A percentile compares a stretch with the other conserved stretches of the same genome.
Conservation (phyloP, 2,797 vertebrate species). For the Dallia pectoralis region DNA sequence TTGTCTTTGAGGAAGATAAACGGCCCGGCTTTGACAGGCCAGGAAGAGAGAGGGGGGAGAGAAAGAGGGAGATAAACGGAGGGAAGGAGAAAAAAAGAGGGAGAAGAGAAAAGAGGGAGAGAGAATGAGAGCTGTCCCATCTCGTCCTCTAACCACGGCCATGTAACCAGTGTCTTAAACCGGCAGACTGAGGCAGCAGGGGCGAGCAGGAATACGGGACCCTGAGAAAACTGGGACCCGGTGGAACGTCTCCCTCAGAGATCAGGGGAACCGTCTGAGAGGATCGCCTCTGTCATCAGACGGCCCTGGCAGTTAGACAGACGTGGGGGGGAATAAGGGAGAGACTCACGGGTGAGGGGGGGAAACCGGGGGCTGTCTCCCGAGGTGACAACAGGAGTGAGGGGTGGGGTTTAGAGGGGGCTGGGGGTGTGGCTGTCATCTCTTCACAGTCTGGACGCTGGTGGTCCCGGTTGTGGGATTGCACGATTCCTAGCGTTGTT, state of each 20-base stretch:
- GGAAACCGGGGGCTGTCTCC: conserved; percentile 56
- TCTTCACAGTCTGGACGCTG: too few relatives aligned
- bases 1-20: conserved; percentile 26
- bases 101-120: conserved; percentile 55
- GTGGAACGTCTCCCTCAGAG: conserved; percentile 54
- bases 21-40: conserved; percentile 12
- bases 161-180: conserved; percentile 61
- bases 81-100: conserved; percentile 55
- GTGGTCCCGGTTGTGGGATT: too few relatives aligned
- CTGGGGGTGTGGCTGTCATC: too few relatives aligned
- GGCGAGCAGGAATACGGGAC: conserved; percentile 78
- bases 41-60: conserved; percentile 58
- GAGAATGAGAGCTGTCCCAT: conserved; percentile 47
- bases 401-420: conserved; percentile 29
- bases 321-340: not conserved
- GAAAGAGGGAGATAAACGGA: conserved; percentile 62
- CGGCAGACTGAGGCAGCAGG: conserved; percentile 54
- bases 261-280: conserved; percentile 63
- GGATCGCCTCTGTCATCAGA: conserved; percentile 81
- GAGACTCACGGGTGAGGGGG: conserved; percentile 16
- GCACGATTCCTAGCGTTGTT: not conserved
- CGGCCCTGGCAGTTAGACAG: conserved; percentile 30
- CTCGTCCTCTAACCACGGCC: conserved; percentile 45
- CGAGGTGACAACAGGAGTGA: conserved; percentile 65
- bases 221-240: conserved; percentile 69